Evolutionary conservation across 2,888 invertebrate species (phyloP).

Genomic region (Rhabditophanes sp.): DNA sequence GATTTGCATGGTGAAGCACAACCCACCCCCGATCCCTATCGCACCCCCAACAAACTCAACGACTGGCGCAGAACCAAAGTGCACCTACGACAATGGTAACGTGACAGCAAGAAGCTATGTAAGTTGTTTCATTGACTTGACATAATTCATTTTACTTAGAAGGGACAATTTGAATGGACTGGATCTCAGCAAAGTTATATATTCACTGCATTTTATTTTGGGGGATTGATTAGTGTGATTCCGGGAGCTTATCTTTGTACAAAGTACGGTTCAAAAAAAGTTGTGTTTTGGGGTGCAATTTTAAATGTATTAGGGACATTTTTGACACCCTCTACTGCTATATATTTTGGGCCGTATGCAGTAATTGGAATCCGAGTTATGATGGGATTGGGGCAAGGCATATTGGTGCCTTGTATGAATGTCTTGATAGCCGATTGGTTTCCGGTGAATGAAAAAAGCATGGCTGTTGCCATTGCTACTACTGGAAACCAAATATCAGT

Average conservation of each 20-base stretch:
- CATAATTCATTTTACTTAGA: slow-evolving; percentile 14
- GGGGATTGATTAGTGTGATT: slow-evolving; percentile 15
- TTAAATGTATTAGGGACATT: slow-evolving; percentile 35
- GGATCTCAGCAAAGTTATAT: slow-evolving; percentile 30
- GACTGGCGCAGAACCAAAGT: background rate
- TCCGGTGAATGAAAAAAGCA: slow-evolving; percentile 34
- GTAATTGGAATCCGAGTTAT: slow-evolving; percentile 28
- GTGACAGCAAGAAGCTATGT: slow-evolving; percentile 3
- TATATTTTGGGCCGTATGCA: slow-evolving; percentile 19
- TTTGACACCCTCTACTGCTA: slow-evolving; percentile 28
- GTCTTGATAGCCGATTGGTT: slow-evolving; percentile 41
- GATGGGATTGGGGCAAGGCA: slow-evolving; percentile 42
- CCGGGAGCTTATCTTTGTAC: slow-evolving; percentile 19
- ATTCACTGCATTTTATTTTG: slow-evolving; percentile 33
- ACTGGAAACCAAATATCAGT: slow-evolving; percentile 42
- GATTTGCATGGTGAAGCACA: slow-evolving; percentile 34
- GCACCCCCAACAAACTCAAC: background rate
- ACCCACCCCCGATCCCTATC: background rate
- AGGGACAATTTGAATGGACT: slow-evolving; percentile 29
- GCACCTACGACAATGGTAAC: too few species aligned
- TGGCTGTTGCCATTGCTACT: slow-evolving; percentile 36
- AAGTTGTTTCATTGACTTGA: slow-evolving; percentile 3
- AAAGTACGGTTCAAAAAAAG: slow-evolving; percentile 21
- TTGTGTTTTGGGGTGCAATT: slow-evolving; percentile 33
- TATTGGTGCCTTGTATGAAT: slow-evolving; percentile 41